Evolutionary conservation across 2,797 vertebrate genomes (phyloP), one percentile per base, ranked within the genome.

Genomic region (Pipistrellus pygmaeus): DNA sequence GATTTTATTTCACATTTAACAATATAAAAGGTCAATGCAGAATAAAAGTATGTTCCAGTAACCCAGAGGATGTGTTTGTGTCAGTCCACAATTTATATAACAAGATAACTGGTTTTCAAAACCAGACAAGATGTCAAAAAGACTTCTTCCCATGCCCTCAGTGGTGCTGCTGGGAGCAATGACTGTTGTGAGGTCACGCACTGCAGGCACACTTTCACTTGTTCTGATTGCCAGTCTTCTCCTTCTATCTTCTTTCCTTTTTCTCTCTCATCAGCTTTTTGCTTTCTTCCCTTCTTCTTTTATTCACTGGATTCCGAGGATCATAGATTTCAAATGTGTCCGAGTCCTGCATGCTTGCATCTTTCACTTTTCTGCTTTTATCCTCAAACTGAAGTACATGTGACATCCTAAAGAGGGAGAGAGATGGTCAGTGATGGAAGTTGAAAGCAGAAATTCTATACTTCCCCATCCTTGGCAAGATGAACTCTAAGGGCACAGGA

Each of bases 241-340:
- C 81, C 73, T 96, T 96, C 98, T 98, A 99, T 98, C 99, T 98
- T 97, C 98, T 99, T 97, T 99, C 99, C 96, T 99, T 99, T 98
- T 99, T 99, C 98, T 99, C 99, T 98, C 99, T 99, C 99, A 99
- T 98, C 97, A 99, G 98, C 98, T 99, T 99, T 98, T 99, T 99
- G 98, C 99, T 99, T 98, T 99, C 99, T 98, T 99, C 99, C 93
- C 99, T 98, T 89, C 99, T 98, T 27, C 99, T 99, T 95, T 99
- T 99, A 96, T 99, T 99, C 98, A 99, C 99, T n/a, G 99, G 99
- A 98, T 99, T 99, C 64, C 99, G 99, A 6, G 99, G 99, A 98
- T 99, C 99, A 89, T 99, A 99, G 98, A 99, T 99, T 98, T 99
- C 99, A 48, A 99, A 99, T 0, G 99, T 99, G 97, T 99, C 99